phyloP scores from a whole-genome alignment of 2,113 vertebrate genomes.

The Capricornis sumatraensis region DNA sequence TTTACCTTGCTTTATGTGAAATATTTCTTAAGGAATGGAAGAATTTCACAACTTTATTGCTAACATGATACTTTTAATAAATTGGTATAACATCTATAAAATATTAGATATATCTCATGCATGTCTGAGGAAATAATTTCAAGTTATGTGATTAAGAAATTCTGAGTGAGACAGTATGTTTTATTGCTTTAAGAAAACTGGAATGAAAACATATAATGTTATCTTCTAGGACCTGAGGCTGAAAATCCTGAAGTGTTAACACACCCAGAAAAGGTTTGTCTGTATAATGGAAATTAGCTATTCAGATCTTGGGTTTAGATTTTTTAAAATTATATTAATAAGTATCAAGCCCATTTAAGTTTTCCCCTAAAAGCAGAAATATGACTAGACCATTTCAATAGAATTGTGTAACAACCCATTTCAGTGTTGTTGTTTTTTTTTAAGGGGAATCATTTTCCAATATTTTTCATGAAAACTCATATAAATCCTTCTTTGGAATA shows the following conservation, averaged over 20 bases:
- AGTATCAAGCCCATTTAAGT: background rate
- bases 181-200: slow-evolving; percentile 17
- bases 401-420: background rate
- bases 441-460: background rate
- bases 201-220: slow-evolving; percentile 45
- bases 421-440: background rate
- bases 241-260: slow-evolving; percentile 61
- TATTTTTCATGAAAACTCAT: background rate
- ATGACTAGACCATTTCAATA: background rate
- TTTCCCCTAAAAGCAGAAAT: background rate
- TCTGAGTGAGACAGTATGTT: background rate
- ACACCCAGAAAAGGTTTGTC: slow-evolving; percentile 72
- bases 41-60: slow-evolving; percentile 2
- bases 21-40: background rate
- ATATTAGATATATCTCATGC: background rate
- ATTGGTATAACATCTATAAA: background rate
- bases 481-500: background rate
- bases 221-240: slow-evolving; percentile 59
- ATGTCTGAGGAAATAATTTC: background rate
- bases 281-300: background rate
- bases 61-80: slow-evolving; percentile 2
- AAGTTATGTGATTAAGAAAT: slow-evolving; percentile 32
- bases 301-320: slow-evolving; percentile 1
- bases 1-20: background rate
- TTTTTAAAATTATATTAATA: background rate